phyloP scores from a whole-genome alignment of 2,888 invertebrate genomes.

The Tipula lateralis region DNA sequence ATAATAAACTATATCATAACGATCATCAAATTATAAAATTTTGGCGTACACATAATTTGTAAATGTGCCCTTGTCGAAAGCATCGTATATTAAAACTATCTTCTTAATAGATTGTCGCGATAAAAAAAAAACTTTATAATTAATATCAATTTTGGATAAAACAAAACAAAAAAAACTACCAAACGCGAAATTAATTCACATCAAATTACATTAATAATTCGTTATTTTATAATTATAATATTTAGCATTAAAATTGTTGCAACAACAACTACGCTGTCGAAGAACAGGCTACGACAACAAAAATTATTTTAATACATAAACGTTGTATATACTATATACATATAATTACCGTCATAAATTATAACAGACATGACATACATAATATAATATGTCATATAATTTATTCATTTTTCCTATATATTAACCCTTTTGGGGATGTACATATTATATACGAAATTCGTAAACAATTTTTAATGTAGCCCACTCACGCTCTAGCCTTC shows the following conservation, averaged over 20 bases:
- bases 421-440: constrained; percentile 24
- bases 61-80: not conserved
- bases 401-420: not conserved
- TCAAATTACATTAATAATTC: not conserved
- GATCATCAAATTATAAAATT: not conserved
- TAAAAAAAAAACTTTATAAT: not conserved
- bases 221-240: not conserved
- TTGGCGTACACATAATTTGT: not conserved
- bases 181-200: not conserved
- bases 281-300: not conserved
- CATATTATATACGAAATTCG: too few species aligned
- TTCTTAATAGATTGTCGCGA: not conserved
- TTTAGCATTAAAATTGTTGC: not conserved
- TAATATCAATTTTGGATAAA: not conserved
- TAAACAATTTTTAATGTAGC: not conserved
- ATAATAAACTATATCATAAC: not conserved
- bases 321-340: not conserved
- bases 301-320: not conserved
- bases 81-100: not conserved
- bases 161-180: not conserved
- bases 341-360: not conserved
- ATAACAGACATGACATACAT: not conserved
- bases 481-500: not conserved
- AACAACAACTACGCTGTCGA: not conserved
- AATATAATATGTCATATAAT: not conserved